Evolutionary conservation across 2,797 vertebrate genomes (phyloP), one percentile per base, ranked within the genome.

Genomic region (Salarias fasciatus): DNA sequence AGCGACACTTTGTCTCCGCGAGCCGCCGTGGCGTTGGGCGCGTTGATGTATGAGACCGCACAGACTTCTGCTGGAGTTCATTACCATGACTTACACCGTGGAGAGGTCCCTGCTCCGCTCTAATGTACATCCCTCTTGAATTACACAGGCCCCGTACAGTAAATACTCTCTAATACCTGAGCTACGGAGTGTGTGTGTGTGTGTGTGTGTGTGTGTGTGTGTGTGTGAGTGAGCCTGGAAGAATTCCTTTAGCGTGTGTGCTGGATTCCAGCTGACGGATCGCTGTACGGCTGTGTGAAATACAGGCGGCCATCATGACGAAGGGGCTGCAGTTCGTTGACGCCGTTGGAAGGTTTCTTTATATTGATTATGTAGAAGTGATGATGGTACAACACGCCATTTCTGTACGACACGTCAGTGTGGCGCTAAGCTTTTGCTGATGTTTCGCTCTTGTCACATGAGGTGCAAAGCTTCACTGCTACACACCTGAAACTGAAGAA

Each of bases 11-110:
- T 68, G 58, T 78, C 69, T 67, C 42, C 5, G 33, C 24, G 70
- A 43, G 53, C 8, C 72, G 64, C 53, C 46, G 45, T 8, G 58
- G 28, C 41, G 52, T 37, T 79, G 35, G 1, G 51, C 11, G 50
- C 3, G 38, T 31, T 87, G 83, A 87, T 60, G 50, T 45, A 85
- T 58, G 59, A 30, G 63, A 29, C 75, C 65, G 74, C 51, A 41
- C 65, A 66, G 72, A 79, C 35, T 68, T 80, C 53, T 59, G 55
- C 63, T 61, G 59, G 74, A 84, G 82, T 86, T 86, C 74, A 87
- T 87, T 83, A 88, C 63, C 18, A 74, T 85, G 78, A 88, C 85
- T 87, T 86, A 82, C 63, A 48, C 68, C 45, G 61, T 55, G 71
- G 71, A 82, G 69, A 76, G 53, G 79, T 77, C 61, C 5, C 12